Base-by-base conservation (phyloP, 2,113 vertebrate species). In the Protomyctophum bolini region DNA sequence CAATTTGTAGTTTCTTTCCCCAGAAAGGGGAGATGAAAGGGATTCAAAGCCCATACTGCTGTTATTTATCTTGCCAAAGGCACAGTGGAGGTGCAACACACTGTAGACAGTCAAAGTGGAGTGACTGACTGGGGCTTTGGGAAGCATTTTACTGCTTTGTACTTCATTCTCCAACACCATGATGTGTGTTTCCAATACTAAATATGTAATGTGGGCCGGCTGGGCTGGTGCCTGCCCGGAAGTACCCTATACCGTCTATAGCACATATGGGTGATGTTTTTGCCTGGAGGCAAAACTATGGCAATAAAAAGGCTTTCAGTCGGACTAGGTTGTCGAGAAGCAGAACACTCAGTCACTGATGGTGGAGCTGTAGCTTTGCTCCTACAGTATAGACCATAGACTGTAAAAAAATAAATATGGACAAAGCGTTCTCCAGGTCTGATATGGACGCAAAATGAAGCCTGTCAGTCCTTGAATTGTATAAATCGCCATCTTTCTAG, bases 221-320 rank as follows among this genome's bases (percentile, higher is more conserved):
- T 66, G 73, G 83, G n/a, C n/a, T n/a, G n/a, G n/a, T n/a, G n/a
- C n/a, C n/a, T 73, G 73, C 68, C 73, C 54, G 66, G 76, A 81
- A 86, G 72, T 85, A 80, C 66, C 62, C 64, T 58, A 55, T 58
- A 55, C 76, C 76, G 59, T 72, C 63, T 2, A 49, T 2, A 49
- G 78, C 70, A 65, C 70, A 77, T 85, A 81, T 78, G 81, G 87
- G 69, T 58, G 80, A 84, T 89, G 86, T 88, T 89, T 89, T 81
- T 87, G 75, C 87, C 89, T 54, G 4, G 72, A 89, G 90, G 89
- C 85, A 86, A 88, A 88, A 90, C 80, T 79, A 79, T 73, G 81
- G 85, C 82, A 88, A 88, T 91, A 86, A 87, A 91, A 91, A 88
- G 87, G 76, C 81, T 91, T 86, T 90, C 83, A 86, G 83, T 81